Conservation (phyloP, 1,140 invertebrate genomes). For the Drosophila biarmipes region DNA sequence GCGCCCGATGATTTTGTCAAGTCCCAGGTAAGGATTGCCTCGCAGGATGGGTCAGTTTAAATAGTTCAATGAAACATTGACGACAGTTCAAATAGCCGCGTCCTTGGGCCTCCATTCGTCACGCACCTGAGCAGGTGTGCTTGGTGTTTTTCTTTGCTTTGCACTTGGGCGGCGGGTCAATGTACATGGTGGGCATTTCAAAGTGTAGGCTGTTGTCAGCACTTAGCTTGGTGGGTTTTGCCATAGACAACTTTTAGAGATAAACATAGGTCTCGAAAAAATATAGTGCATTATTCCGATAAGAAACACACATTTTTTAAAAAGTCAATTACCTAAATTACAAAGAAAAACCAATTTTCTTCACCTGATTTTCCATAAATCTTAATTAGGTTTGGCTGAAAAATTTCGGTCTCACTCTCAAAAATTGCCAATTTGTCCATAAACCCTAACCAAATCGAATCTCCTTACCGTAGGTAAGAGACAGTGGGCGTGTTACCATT, state of each 20-base stretch:
- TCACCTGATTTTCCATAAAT: background rate
- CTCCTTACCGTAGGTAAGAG: slow-evolving; percentile 4
- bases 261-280: background rate
- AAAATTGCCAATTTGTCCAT: slow-evolving; percentile 1
- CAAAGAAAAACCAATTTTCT: background rate
- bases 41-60: slow-evolving; percentile 9
- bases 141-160: slow-evolving; percentile 8
- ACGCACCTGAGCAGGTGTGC: slow-evolving; percentile 41
- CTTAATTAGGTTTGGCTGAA: background rate
- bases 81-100: slow-evolving; percentile 16
- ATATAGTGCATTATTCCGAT: background rate
- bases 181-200: slow-evolving; percentile 43
- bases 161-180: slow-evolving; percentile 32
- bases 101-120: slow-evolving; percentile 32
- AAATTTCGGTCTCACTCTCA: background rate
- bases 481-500: slow-evolving; percentile 53
- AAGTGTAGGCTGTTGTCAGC: slow-evolving; percentile 8
- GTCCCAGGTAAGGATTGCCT: slow-evolving; percentile 69
- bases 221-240: background rate
- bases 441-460: slow-evolving; percentile 14
- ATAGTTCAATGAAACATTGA: slow-evolving; percentile 23
- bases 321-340: too few relatives aligned
- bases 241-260: background rate
- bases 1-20: slow-evolving; percentile 81
- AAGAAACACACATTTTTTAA: too few relatives aligned